Evolutionary conservation across 1,140 invertebrate species (phyloP).

Genomic region (Chelonus insularis): DNA sequence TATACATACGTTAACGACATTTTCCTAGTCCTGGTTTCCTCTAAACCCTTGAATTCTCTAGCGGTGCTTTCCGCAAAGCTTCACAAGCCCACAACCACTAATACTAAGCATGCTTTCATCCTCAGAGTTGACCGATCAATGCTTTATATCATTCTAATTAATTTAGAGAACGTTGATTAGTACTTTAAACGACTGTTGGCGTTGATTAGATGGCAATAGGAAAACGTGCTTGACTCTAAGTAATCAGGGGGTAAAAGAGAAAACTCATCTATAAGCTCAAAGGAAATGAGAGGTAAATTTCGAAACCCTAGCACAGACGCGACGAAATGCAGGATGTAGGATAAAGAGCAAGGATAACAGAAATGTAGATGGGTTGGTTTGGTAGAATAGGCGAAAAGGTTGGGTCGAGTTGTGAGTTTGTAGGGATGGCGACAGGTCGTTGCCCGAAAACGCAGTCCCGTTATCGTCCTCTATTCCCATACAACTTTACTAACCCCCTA

Average conservation of each 20-base stretch:
- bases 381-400: constrained; percentile 20
- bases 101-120: constrained; percentile 20
- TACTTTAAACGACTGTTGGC: constrained; percentile 26
- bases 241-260: not conserved
- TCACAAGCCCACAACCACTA: constrained; percentile 18
- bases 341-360: constrained; percentile 1
- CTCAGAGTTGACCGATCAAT: constrained; percentile 14
- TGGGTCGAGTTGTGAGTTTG: constrained; percentile 21
- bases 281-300: not conserved
- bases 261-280: not conserved
- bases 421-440: constrained; percentile 54
- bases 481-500: not conserved
- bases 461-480: constrained; percentile 47
- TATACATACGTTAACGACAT: constrained; percentile 13
- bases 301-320: constrained; percentile 6
- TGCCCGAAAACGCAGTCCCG: constrained; percentile 57
- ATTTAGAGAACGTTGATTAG: constrained; percentile 36
- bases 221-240: not conserved
- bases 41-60: constrained; percentile 33
- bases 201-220: not conserved
- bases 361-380: constrained; percentile 17
- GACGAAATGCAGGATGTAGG: constrained; percentile 26
- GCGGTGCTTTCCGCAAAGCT: constrained; percentile 18
- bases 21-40: constrained; percentile 9
- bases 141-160: constrained; percentile 37